Percentiles rank a stretch among this genome's conserved stretches.
Evolutionary conservation across 2,113 vertebrate species (phyloP).

Genomic region (Tamias sibiricus): DNA sequence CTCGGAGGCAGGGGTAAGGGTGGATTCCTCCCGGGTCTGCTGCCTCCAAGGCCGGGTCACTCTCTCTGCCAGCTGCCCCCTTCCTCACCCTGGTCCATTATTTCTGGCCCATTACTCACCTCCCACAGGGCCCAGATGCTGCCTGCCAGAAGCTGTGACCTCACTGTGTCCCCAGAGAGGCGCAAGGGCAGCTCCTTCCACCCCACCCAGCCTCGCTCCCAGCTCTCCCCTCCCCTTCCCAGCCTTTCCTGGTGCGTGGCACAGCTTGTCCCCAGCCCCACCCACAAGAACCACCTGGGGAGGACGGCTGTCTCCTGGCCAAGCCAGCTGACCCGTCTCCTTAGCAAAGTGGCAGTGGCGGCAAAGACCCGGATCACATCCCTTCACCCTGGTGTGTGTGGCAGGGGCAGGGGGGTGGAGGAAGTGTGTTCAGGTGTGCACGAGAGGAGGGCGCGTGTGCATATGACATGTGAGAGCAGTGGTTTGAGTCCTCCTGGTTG

Average conservation of each 20-base stretch:
- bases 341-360: neutral
- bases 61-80: neutral
- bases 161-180: neutral
- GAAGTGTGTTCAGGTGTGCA: neutral
- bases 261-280: neutral
- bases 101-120: slow-evolving; percentile 58
- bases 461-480: too few relatives aligned
- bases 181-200: neutral
- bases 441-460: neutral
- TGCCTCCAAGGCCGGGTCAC: neutral
- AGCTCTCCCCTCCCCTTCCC: rapidly evolving
- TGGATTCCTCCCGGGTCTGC: neutral
- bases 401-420: rapidly evolving
- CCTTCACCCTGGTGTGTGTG: neutral
- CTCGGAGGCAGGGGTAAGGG: neutral
- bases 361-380: neutral
- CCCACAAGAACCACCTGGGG: neutral
- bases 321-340: neutral
- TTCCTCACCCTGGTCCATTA: slow-evolving; percentile 41
- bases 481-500: neutral
- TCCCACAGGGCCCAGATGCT: slow-evolving; percentile 42
- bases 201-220: neutral
- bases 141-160: slow-evolving; percentile 52
- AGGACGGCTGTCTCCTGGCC: neutral
- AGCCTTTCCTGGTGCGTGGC: neutral